These are phyloP conservation scores for Schizopygopsis malacanthus DNA, from an alignment of 2,797 vertebrate genomes.

Conservation along the genomic window DNA sequence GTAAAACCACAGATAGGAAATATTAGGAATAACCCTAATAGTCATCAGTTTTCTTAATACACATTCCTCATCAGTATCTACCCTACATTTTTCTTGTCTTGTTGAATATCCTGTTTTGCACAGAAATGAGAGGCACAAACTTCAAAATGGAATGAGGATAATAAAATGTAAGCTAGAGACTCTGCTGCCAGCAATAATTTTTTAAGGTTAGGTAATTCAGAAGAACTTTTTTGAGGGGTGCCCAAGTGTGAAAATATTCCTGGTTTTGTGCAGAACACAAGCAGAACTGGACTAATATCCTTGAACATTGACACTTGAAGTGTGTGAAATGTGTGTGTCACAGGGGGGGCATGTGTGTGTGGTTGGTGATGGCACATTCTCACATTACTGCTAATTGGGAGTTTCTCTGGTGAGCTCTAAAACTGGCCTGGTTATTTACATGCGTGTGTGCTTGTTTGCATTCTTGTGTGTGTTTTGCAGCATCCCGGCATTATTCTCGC, in stretches of 20 bases:
- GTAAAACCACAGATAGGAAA: not conserved
- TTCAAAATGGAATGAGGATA: not conserved
- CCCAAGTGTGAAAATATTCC: not conserved
- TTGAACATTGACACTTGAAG: conserved; percentile 28
- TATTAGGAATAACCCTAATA: not conserved
- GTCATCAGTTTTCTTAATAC: not conserved
- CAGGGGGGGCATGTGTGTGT: conserved; percentile 25
- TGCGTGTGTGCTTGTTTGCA: conserved; percentile 55
- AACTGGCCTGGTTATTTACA: conserved; percentile 53
- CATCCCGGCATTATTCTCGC: conserved; percentile 97
- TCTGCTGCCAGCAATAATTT: not conserved
- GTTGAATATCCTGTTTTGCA: not conserved
- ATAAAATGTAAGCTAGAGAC: not conserved
- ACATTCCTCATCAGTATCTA: not conserved
- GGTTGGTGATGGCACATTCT: conserved; percentile 40
- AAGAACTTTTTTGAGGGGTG: not conserved
- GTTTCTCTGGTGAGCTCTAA: conserved; percentile 52
- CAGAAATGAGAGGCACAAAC: not conserved
- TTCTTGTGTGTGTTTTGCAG: conserved; percentile 89
- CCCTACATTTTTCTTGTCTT: too few relatives aligned
- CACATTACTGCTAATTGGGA: conserved; percentile 40
- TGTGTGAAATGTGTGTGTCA: conserved; percentile 68
- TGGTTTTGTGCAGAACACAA: conserved; percentile 48
- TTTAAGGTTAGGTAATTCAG: not conserved
- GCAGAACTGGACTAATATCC: conserved; percentile 59